phyloP scores from a whole-genome alignment of 2,797 vertebrate genomes.

The Megaceryle alcyon region DNA sequence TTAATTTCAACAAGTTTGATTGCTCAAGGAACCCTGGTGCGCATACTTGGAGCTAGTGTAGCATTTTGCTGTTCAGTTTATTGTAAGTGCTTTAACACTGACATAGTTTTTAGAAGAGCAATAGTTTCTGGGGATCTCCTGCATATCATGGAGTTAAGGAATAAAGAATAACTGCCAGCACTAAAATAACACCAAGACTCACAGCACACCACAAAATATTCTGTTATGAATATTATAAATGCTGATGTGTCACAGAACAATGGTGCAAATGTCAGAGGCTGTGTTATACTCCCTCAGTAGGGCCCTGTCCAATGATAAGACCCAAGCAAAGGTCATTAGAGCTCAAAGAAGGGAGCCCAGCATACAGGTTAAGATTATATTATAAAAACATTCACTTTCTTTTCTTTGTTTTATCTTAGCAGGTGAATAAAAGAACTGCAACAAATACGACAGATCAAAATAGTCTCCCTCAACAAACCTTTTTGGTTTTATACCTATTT shows the following conservation, averaged over 20 bases:
- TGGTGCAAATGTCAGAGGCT: constrained; percentile 18
- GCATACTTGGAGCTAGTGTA: constrained; percentile 61
- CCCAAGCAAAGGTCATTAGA: not conserved
- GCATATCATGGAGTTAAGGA: constrained; percentile 35
- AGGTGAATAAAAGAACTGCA: not conserved
- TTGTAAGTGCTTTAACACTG: constrained; percentile 49
- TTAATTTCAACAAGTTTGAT: constrained; percentile 78
- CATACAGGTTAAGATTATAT: not conserved
- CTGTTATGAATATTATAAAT: constrained; percentile 22
- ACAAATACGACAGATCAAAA: not conserved
- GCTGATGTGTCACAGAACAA: constrained; percentile 17
- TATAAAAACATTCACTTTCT: not conserved
- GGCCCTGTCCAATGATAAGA: not conserved
- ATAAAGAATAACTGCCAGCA: constrained; percentile 5
- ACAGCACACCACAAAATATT: not conserved
- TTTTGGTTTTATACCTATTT: not conserved
- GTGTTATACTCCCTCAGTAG: constrained; percentile 1
- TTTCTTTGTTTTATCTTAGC: not conserved
- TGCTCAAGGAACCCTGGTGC: constrained; percentile 70
- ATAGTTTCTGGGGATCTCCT: constrained; percentile 13
- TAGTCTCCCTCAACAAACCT: not conserved
- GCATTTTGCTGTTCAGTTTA: constrained; percentile 66
- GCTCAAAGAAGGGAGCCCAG: not conserved
- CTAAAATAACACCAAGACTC: constrained; percentile 13
- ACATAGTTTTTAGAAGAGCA: constrained; percentile 45